Base-by-base conservation (phyloP, 92 coral and sea anemone species). In the Porites cylindrica region DNA sequence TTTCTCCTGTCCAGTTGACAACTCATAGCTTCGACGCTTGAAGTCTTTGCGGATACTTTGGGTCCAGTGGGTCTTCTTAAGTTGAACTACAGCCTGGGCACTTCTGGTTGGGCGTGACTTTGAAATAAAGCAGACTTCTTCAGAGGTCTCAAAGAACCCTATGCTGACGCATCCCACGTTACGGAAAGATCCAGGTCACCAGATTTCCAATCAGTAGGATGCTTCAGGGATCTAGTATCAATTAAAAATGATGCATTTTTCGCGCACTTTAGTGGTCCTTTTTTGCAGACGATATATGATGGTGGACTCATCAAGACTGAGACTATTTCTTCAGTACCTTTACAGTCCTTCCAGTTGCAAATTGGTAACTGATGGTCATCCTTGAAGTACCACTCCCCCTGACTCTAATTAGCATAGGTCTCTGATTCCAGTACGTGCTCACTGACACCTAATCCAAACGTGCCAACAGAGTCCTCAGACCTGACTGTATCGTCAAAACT, bases 41-140 rank as follows among this genome's bases (percentile, higher is more conserved):
- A 91, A 86, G 76, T 86, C 85, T 7, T 75, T 64, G 51, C 70
- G 87, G 43, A 19, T 17, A 20, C 53, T 71, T 10, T 91, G 93
- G 59, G 14, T 86, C 93, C 93, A 91, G 72, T 90, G 77, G 62
- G 93, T 81, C 13, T 75, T 89, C 79, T 71, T 89, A 2, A 66
- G 74, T 51, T 66, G 77, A n/a, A 78, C 43, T 14, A 38, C 16
- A 51, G 54, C 47, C 19, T 43, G 10, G 38, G 18, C n/a, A 70
- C n/a, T 32, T 70, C 75, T 38, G 32, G 53, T 1, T 32, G 75
- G 75, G 19, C 54, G 53, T 8, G 4, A 8, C 56, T 70, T 70
- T 12, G 75, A 14, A 32, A 70, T 53, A 14, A 32, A 70, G 19
- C 75, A 10, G n/a, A 32, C 75, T 70, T 12, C 75, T 2, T 23